Evolutionary conservation across 2,888 invertebrate genomes (phyloP).

Genomic region (Lithophane leautieri): DNA sequence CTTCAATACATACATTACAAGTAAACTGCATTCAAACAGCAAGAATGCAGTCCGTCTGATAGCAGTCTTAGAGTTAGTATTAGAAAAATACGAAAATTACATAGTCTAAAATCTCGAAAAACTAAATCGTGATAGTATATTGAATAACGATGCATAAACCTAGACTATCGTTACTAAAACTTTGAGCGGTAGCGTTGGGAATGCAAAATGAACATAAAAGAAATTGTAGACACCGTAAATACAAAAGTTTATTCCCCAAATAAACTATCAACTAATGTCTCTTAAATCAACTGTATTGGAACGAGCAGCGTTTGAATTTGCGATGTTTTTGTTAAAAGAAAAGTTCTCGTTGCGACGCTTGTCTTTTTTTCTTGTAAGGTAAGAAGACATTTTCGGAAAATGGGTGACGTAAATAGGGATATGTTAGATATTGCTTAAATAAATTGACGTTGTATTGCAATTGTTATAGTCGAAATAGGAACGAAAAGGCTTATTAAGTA

Average conservation of each 20-base stretch:
- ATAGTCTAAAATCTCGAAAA: not conserved
- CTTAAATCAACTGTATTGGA: slow-evolving; percentile 36
- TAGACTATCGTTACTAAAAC: slow-evolving; percentile 10
- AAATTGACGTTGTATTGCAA: slow-evolving; percentile 5
- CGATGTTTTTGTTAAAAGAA: slow-evolving; percentile 38
- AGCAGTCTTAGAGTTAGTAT: no score
- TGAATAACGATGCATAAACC: not conserved
- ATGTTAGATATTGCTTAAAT: not conserved
- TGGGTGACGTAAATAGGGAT: slow-evolving; percentile 4
- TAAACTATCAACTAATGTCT: slow-evolving; percentile 41
- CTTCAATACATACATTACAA: no score
- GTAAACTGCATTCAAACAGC: no score
- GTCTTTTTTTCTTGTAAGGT: slow-evolving; percentile 22
- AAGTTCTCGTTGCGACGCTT: slow-evolving; percentile 32
- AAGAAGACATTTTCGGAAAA: slow-evolving; percentile 17
- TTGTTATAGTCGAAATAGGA: not conserved
- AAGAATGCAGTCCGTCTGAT: no score
- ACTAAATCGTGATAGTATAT: not conserved
- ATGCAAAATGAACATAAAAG: slow-evolving; percentile 24
- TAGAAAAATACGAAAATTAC: not conserved
- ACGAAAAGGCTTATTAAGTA: not conserved
- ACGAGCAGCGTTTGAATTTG: slow-evolving; percentile 25
- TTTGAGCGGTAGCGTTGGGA: slow-evolving; percentile 9
- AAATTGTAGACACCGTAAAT: slow-evolving; percentile 36
- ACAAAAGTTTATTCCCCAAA: slow-evolving; percentile 38